phyloP scores from a whole-genome alignment of 64 coral and sea anemone species.

The Montipora foliosa region DNA sequence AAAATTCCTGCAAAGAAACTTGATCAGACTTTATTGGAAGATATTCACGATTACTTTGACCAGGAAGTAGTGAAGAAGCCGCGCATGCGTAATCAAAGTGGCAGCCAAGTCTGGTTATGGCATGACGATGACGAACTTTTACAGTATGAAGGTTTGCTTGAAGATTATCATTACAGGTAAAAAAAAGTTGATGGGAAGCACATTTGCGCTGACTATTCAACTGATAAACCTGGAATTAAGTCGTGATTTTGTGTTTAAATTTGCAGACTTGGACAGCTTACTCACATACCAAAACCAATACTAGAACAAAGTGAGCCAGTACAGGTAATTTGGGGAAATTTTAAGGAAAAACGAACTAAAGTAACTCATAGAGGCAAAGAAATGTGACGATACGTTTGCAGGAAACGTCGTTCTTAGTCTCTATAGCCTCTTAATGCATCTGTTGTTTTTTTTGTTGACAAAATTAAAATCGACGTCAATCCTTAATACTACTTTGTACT shows the following conservation, averaged over 20 bases:
- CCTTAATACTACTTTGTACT: too few species aligned
- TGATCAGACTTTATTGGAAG: slow-evolving; percentile 56
- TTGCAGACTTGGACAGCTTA: slow-evolving; percentile 80
- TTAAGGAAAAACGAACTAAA: not conserved
- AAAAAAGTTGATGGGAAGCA: not conserved
- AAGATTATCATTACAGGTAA: slow-evolving; percentile 96
- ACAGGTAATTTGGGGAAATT: slow-evolving; percentile 52
- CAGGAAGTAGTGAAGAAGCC: slow-evolving; percentile 29
- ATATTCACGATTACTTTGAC: slow-evolving; percentile 72
- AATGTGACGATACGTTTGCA: too few species aligned
- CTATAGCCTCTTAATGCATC: too few species aligned
- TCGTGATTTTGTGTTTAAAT: not conserved
- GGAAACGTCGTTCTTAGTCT: too few species aligned
- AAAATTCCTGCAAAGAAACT: slow-evolving; percentile 76
- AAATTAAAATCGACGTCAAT: too few species aligned
- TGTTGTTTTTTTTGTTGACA: too few species aligned
- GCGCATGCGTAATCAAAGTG: slow-evolving; percentile 65
- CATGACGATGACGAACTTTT: slow-evolving; percentile 98
- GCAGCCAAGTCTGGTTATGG: slow-evolving; percentile 92
- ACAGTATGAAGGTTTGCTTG: slow-evolving; percentile 88
- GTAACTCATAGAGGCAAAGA: too few species aligned
- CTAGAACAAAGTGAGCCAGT: slow-evolving; percentile 95
- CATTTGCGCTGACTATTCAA: not conserved
- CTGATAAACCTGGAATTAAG: not conserved
- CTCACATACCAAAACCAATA: slow-evolving; percentile 78